Evolutionary conservation across 2,797 vertebrate genomes (phyloP), one percentile per base, ranked within the genome.

Genomic region (Amphiprion clarkii): DNA sequence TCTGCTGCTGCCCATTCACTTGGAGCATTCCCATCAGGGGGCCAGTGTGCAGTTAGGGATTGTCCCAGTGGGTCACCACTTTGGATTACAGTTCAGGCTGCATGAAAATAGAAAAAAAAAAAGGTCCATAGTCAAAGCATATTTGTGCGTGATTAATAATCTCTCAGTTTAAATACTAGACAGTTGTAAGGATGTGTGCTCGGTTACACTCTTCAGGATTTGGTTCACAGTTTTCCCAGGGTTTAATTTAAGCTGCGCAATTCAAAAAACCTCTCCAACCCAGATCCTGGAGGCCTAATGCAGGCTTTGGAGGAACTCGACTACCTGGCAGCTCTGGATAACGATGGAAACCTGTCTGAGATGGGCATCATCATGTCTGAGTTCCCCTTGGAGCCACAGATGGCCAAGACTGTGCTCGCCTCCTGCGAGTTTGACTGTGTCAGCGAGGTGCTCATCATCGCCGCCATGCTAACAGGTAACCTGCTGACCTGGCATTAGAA

Each of bases 361-460:
- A 96, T 98, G 71, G 97, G 97, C 72, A 96, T 98, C 92, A 97
- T 98, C 79, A 98, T 98, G 96, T 98, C 97, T 0, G 97, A 98
- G 91, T 96, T 98, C 71, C 96, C 96, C 9, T 67, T 97, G 71
- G 96, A 97, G 59, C 97, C 96, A 0, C 96, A 97, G 39, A 94
- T 98, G 91, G 95, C 96, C 16, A 98, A 97, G 83, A 93, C 95
- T 5, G 91, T 98, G 82, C 88, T 98, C 42, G 96, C 96, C 8
- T 96, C 96, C 0, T 98, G 97, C 67, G 97, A 98, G 92, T 99
- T 97, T 40, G 96, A 97, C 87, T 98, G 96, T 0, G 96, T 96
- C 31, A 95, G 95, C 6, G 96, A 99, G 79, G 95, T 98, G 95
- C 92, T 97, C 71, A 96, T 95, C 54, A 91, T 97, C 0, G 96